Conservation (phyloP, 2,113 vertebrate species). For the Cynoglossus semilaevis region DNA sequence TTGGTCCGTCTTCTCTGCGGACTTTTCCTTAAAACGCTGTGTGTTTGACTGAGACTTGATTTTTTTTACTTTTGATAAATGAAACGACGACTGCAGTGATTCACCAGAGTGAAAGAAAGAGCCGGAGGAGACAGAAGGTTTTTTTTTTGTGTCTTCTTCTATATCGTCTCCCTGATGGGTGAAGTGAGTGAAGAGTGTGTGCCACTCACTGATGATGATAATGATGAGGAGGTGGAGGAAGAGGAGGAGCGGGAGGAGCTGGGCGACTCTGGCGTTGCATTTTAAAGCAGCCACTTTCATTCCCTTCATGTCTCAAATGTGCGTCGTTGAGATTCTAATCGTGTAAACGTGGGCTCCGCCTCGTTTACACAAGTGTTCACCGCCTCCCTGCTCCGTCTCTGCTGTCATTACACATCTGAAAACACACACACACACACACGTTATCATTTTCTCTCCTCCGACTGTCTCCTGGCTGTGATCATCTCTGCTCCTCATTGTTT, state of each 20-base stretch:
- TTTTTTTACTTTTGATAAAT: slow-evolving; percentile 20
- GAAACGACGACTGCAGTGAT: slow-evolving; percentile 9
- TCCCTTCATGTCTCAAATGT: slow-evolving; percentile 38
- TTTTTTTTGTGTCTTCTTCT: background rate
- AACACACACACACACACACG: too few species aligned
- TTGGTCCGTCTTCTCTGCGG: slow-evolving; percentile 12
- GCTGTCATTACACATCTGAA: too few species aligned
- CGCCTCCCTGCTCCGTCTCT: background rate
- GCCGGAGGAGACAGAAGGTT: background rate
- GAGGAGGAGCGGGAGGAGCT: background rate
- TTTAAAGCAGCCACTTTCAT: slow-evolving; percentile 45
- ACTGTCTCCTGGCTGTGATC: too few species aligned
- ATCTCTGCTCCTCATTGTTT: too few species aligned
- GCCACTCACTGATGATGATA: slow-evolving; percentile 6
- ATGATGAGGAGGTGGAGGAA: background rate
- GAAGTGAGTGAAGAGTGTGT: background rate
- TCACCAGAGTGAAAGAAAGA: slow-evolving; percentile 7
- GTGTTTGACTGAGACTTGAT: slow-evolving; percentile 12
- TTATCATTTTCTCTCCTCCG: too few species aligned
- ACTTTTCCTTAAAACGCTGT: slow-evolving; percentile 26
- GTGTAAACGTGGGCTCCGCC: slow-evolving; percentile 25
- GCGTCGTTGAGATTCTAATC: slow-evolving; percentile 49
- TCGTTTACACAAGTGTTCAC: background rate
- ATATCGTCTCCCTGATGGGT: too few species aligned
- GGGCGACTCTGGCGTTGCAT: slow-evolving; percentile 30